Conservation (phyloP, 2,113 vertebrate species). For the Lycaon pictus region DNA sequence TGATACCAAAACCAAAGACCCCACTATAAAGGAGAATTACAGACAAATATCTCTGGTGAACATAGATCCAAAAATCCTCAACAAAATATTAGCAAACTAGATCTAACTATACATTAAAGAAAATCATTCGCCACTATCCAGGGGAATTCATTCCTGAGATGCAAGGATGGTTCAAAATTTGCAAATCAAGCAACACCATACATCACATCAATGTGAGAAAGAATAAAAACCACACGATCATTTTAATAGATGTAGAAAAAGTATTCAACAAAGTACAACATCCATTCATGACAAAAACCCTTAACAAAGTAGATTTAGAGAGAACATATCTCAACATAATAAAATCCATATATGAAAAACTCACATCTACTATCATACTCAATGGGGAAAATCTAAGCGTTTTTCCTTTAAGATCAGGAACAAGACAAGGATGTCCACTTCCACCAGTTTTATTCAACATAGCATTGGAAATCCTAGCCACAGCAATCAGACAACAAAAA, state of each 20-base stretch:
- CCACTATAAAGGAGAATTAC: background rate
- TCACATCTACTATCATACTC: background rate
- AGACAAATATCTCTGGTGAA: background rate
- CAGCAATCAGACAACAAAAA: background rate
- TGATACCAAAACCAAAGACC: background rate
- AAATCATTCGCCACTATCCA: background rate
- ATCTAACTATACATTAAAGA: background rate
- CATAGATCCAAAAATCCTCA: background rate
- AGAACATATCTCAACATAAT: background rate
- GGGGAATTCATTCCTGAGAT: background rate
- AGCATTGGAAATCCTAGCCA: background rate
- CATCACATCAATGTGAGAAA: background rate
- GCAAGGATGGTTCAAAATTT: background rate
- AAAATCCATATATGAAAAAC: background rate
- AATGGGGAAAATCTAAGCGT: background rate
- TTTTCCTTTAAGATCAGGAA: background rate
- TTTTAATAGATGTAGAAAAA: background rate
- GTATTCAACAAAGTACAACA: background rate
- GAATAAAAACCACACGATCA: background rate
- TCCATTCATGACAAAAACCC: background rate
- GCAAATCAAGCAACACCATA: background rate
- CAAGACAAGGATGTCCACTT: background rate
- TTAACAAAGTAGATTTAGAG: background rate
- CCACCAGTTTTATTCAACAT: background rate
- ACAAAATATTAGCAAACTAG: background rate